Evolutionary conservation across 2,113 vertebrate genomes (phyloP), one percentile per base, ranked within the genome.

Genomic region (Perca schrenkii): DNA sequence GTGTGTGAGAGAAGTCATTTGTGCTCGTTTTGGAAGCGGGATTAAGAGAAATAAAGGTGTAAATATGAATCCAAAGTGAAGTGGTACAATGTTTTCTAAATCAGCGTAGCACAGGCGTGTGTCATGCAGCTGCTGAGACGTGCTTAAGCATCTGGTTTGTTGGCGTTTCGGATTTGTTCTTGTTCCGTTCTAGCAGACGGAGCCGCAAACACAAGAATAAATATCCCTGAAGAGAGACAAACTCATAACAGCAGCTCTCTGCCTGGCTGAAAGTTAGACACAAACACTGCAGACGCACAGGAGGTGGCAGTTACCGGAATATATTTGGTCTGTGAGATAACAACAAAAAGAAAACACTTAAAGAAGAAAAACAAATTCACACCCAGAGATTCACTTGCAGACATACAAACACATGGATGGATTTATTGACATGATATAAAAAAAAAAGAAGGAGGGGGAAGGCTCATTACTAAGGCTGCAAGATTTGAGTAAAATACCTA

Each of bases 171-270:
- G 17, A 85, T 85, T 77, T 79, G 86, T 76, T 74, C 65, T 40
- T 79, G 71, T 74, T 90, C 53, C 83, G 40, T 43, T 43, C 40
- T 43, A 58, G 64, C 53, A 62, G 67, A 49, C 52, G 25, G 64
- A 84, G 40, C 22, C 10, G 58, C 66, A 58, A 83, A 79, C 60
- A 72, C 46, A 15, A 80, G 76, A 87, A 81, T 46, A 79, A 79
- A 87, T 47, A 74, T 80, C 83, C 83, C 66, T 46, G 14, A 79
- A 65, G 73, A 84, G 25, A 84, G 31, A 74, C 21, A 15, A 83
- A 66, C 68, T 76, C 25, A 5, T 6, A 73, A 73, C 79, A 76
- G 36, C 69, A 62, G 31, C 34, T 63, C 61, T 31, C 56, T 2
- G 49, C 69, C 72, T 8, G 46, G 68, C 14, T 78, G 40, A 60